Evolutionary conservation across 2,797 vertebrate genomes (phyloP).

Genomic region (Percopsis omiscomaycus): DNA sequence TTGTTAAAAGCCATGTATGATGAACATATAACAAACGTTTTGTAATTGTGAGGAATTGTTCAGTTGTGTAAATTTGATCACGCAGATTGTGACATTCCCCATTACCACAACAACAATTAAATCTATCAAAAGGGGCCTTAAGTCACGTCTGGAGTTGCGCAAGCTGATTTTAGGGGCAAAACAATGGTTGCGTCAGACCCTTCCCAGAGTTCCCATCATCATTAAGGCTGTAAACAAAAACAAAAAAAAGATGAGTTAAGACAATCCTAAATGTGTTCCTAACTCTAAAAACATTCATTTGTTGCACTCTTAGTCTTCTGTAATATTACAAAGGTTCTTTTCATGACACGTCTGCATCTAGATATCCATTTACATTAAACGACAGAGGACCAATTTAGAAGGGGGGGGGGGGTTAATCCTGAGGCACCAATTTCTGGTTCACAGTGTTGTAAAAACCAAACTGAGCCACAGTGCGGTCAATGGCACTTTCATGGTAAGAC

Average conservation of each 20-base stretch:
- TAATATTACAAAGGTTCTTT: constrained; percentile 17
- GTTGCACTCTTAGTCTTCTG: constrained; percentile 26
- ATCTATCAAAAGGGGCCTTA: constrained; percentile 38
- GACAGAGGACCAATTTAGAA: neutral
- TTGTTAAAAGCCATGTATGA: too few relatives aligned
- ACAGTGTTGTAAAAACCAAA: constrained; percentile 36
- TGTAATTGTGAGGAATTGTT: neutral
- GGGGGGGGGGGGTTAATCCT: constrained; percentile 3
- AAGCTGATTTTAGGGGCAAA: constrained; percentile 35
- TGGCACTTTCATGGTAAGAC: constrained; percentile 58
- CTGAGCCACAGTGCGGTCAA: constrained; percentile 52
- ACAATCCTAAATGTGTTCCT: neutral
- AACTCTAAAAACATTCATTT: constrained; percentile 55
- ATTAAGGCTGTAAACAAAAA: neutral
- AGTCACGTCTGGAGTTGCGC: constrained; percentile 51
- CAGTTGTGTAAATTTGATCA: constrained; percentile 10
- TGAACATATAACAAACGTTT: too few relatives aligned
- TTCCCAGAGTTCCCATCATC: constrained; percentile 38
- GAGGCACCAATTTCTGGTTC: constrained; percentile 1
- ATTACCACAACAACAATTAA: constrained; percentile 42
- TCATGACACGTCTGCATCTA: constrained; percentile 42
- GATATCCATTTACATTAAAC: constrained; percentile 46
- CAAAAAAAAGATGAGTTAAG: neutral
- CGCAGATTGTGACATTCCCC: constrained; percentile 23
- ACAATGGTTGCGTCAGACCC: constrained; percentile 54